Percentiles rank a stretch among this genome's conserved stretches.
phyloP scores from a whole-genome alignment of 2,113 vertebrate species.

The Herpetotheres cachinnans region DNA sequence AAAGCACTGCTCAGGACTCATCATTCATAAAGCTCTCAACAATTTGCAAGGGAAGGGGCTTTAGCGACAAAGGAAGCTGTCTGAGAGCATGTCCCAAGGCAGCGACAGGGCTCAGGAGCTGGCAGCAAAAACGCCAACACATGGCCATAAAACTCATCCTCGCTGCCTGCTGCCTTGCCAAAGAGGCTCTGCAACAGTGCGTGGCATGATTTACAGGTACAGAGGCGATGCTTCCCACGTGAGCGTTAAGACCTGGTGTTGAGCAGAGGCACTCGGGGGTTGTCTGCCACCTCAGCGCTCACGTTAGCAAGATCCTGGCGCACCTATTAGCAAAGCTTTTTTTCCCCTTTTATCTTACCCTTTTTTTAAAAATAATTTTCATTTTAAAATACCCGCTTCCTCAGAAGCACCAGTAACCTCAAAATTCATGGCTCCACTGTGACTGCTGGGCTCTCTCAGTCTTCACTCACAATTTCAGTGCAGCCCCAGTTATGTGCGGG shows the following conservation, averaged over 20 bases:
- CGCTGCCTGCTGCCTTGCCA: background rate
- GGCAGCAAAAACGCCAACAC: background rate
- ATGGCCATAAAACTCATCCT: background rate
- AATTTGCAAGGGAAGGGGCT: background rate
- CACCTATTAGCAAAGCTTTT: background rate
- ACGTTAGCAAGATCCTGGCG: background rate
- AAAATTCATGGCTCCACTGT: background rate
- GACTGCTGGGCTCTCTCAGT: background rate
- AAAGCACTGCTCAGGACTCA: background rate
- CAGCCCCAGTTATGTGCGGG: background rate
- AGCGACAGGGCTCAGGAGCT: fast-evolving
- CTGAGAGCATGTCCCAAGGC: background rate
- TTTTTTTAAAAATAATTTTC: background rate
- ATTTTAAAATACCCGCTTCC: background rate
- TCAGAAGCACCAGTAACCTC: background rate
- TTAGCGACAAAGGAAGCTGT: background rate
- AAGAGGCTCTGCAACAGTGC: fast-evolving
- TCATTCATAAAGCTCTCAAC: background rate
- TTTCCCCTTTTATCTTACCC: background rate
- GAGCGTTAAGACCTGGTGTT: background rate
- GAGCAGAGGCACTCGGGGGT: background rate
- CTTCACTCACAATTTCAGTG: background rate
- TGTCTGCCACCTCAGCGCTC: background rate
- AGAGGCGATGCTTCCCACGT: fast-evolving
- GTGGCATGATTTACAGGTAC: background rate